Percentiles rank a stretch among this genome's conserved stretches.
Evolutionary conservation across 1,140 invertebrate genomes (phyloP).

Genomic region (Leptinotarsa lineolata): DNA sequence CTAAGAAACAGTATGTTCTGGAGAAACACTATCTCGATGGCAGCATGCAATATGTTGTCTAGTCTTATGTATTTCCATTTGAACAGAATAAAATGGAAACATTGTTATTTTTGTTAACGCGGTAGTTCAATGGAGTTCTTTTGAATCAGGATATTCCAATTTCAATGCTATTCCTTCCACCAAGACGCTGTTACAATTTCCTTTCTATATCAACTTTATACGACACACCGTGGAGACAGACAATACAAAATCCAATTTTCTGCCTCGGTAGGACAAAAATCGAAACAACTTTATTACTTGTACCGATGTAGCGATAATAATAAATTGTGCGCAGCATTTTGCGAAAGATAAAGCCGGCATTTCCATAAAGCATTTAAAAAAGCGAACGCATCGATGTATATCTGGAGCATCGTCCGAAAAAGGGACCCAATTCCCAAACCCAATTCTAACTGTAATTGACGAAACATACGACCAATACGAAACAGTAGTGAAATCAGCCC

Average conservation of each 20-base stretch:
- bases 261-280: neutral
- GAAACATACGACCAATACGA: neutral
- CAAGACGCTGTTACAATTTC: too few species aligned
- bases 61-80: too few species aligned
- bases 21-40: too few species aligned
- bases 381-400: neutral
- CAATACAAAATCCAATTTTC: neutral
- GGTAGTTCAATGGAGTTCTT: too few species aligned
- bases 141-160: too few species aligned
- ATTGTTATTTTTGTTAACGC: too few species aligned
- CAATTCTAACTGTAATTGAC: neutral
- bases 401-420: neutral
- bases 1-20: too few species aligned
- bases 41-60: too few species aligned
- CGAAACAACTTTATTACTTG: neutral
- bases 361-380: constrained; percentile 8
- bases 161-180: too few species aligned
- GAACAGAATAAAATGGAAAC: too few species aligned
- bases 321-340: neutral
- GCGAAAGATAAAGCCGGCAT: neutral
- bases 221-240: too few species aligned
- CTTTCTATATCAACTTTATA: too few species aligned
- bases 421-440: neutral
- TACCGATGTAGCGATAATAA: neutral
- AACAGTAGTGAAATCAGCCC: neutral